phyloP scores from a whole-genome alignment of 37 sponge, comb jelly and placozoan species.

The Oscarella lobularis region DNA sequence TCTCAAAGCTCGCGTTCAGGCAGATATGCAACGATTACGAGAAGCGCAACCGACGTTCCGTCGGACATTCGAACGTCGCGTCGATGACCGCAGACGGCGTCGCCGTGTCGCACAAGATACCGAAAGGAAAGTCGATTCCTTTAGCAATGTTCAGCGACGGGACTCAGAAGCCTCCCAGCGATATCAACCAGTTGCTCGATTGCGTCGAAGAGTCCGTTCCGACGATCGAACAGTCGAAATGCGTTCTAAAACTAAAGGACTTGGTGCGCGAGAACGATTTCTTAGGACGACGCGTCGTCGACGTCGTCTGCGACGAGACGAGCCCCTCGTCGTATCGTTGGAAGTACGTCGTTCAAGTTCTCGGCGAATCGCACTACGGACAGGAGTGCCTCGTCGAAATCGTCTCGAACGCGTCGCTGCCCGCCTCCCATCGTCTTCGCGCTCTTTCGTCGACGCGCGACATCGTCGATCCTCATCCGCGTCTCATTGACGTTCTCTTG shows the following conservation, averaged over 20 bases:
- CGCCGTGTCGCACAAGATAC: neutral
- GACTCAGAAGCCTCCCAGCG: neutral
- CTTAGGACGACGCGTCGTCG: neutral
- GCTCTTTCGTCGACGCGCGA: neutral
- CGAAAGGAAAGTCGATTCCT: neutral
- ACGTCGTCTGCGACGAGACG: neutral
- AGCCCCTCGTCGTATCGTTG: neutral
- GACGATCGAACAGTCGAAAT: neutral
- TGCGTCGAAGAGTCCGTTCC: neutral
- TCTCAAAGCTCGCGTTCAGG: too few relatives aligned
- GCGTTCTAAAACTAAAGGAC: neutral
- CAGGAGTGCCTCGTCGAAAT: neutral
- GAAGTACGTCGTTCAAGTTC: neutral
- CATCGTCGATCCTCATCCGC: neutral
- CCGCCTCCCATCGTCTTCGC: neutral
- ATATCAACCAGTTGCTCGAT: neutral
- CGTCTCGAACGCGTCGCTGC: neutral
- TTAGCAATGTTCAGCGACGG: neutral
- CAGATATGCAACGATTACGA: too few relatives aligned
- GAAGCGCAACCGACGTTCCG: too few relatives aligned
- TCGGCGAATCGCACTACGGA: neutral
- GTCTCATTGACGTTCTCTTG: neutral
- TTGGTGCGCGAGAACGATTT: neutral
- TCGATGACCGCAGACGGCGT: neutral
- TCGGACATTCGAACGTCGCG: neutral